Evolutionary conservation across 2,888 invertebrate genomes (phyloP).

Genomic region (Philaethria dido): DNA sequence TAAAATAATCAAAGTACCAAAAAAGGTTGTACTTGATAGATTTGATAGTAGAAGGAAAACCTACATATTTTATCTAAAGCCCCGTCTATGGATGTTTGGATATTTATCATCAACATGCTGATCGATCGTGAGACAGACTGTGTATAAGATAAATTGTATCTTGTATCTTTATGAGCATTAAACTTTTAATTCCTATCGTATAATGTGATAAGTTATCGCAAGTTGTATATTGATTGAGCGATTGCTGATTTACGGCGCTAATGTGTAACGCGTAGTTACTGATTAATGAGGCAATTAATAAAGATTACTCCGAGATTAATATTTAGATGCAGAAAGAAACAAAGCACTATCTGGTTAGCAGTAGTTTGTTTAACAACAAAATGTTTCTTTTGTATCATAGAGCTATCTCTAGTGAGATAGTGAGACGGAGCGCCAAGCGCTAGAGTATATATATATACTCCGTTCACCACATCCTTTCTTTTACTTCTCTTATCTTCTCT

Average conservation of each 20-base stretch:
- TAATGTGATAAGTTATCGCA: constrained; percentile 22
- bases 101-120: constrained; percentile 17
- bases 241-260: constrained; percentile 22
- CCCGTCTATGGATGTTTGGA: constrained; percentile 23
- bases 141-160: constrained; percentile 26
- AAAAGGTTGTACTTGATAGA: neutral
- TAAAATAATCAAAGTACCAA: neutral
- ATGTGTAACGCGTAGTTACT: neutral
- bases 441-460: no score
- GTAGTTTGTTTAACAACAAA: no score
- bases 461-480: no score
- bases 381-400: no score
- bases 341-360: no score
- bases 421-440: no score
- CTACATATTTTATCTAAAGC: constrained; percentile 10
- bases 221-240: constrained; percentile 31
- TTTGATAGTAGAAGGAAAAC: neutral
- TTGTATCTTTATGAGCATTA: constrained; percentile 22
- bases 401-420: no score
- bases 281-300: neutral
- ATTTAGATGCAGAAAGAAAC: neutral
- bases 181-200: constrained; percentile 32
- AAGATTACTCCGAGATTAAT: neutral
- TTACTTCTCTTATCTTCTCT: no score
- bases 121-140: constrained; percentile 22